Percentiles rank a stretch among this genome's conserved stretches.
phyloP scores from a whole-genome alignment of 1,140 invertebrate genomes.

The Elysia chlorotica region DNA sequence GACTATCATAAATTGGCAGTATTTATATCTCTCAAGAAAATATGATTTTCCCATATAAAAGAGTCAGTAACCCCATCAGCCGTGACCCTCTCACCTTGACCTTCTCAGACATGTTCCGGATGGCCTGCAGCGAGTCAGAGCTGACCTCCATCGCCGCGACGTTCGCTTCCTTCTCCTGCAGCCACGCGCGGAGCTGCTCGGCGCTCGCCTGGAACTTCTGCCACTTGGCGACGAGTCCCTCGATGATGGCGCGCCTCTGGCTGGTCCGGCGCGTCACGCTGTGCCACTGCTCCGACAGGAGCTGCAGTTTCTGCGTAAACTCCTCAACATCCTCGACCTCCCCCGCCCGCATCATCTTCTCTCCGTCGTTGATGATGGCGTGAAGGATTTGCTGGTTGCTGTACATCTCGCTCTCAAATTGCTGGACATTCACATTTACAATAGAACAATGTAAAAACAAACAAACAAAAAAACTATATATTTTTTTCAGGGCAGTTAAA shows the following conservation, averaged over 20 bases:
- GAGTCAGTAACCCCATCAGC: too few species aligned
- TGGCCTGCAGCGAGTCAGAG: slow-evolving; percentile 43
- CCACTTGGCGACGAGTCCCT: slow-evolving; percentile 77
- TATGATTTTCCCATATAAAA: too few species aligned
- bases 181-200: slow-evolving; percentile 75
- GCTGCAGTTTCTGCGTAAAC: slow-evolving; percentile 71
- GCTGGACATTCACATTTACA: slow-evolving; percentile 33
- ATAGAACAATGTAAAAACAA: not conserved
- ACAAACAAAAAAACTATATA: not conserved
- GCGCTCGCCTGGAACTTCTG: slow-evolving; percentile 79
- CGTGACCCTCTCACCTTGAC: slow-evolving; percentile 50
- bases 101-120: slow-evolving; percentile 45
- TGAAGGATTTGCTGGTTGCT: slow-evolving; percentile 56
- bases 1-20: too few species aligned
- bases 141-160: slow-evolving; percentile 66
- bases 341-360: slow-evolving; percentile 51
- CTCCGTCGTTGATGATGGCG: slow-evolving; percentile 55
- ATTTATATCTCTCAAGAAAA: too few species aligned
- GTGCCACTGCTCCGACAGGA: slow-evolving; percentile 82
- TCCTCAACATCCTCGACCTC: slow-evolving; percentile 47
- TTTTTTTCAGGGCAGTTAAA: too few species aligned
- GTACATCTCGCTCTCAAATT: slow-evolving; percentile 54
- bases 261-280: slow-evolving; percentile 81
- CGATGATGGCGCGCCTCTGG: slow-evolving; percentile 75
- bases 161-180: slow-evolving; percentile 76